Evolutionary conservation across 2,888 invertebrate species (phyloP).

Genomic region (Drosophila fulvimacula): DNA sequence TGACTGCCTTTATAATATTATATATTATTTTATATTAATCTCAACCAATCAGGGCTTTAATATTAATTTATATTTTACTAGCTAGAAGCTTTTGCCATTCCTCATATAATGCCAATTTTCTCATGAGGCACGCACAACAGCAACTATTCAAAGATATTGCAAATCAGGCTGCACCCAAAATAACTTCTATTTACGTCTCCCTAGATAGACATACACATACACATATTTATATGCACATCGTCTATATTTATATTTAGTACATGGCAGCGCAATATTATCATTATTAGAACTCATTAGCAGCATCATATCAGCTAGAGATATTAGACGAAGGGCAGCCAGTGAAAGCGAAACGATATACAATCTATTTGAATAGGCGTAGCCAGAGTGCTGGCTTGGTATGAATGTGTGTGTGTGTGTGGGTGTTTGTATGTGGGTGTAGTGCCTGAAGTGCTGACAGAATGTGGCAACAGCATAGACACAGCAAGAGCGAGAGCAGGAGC

Average conservation of each 20-base stretch:
- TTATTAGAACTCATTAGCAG: constrained; percentile 75
- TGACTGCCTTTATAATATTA: not conserved
- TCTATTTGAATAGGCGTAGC: constrained; percentile 25
- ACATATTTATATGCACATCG: constrained; percentile 3
- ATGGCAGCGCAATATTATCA: constrained; percentile 60
- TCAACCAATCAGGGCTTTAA: not conserved
- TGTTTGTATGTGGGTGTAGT: not conserved
- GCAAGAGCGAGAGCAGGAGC: not conserved
- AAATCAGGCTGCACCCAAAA: constrained; percentile 36
- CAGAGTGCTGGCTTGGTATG: constrained; percentile 2
- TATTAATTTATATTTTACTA: not conserved
- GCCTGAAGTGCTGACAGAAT: constrained; percentile 39
- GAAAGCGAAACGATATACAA: constrained; percentile 40
- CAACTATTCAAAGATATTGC: constrained; percentile 29
- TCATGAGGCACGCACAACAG: constrained; percentile 6
- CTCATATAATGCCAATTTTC: not conserved
- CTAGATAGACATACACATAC: constrained; percentile 12
- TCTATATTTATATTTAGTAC: constrained; percentile 47
- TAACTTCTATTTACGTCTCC: constrained; percentile 38
- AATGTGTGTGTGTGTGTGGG: constrained; percentile 6
- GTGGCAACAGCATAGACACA: not conserved
- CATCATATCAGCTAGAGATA: constrained; percentile 28
- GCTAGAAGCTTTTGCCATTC: not conserved
- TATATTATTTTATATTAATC: not conserved
- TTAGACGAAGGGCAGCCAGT: constrained; percentile 1